These are phyloP conservation scores for Engraulis encrasicolus DNA, from an alignment of 2,113 vertebrate genomes.

Conservation along the genomic window DNA sequence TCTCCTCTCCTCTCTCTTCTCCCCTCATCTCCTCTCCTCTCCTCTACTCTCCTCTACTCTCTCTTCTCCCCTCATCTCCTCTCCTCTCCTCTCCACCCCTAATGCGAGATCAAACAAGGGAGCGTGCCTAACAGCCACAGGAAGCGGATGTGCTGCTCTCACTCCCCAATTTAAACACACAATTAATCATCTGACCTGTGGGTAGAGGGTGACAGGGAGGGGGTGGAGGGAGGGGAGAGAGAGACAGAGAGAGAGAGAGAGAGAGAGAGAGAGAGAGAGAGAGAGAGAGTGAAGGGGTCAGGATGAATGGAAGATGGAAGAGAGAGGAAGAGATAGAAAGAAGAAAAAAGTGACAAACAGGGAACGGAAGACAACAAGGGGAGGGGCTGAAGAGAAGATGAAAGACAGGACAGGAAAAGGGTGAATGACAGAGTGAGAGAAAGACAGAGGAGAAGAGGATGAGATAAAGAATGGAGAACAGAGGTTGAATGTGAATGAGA, in stretches of 20 bases:
- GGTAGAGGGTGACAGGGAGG: not conserved
- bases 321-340: not conserved
- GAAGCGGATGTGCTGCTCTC: not conserved
- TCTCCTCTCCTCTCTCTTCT: too few species aligned
- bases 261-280: not conserved
- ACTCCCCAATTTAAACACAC: constrained; percentile 20
- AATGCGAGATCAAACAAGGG: not conserved
- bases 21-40: too few species aligned
- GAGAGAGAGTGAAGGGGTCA: not conserved
- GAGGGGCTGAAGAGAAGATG: too few species aligned
- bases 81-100: too few species aligned
- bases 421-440: not conserved
- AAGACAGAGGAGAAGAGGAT: not conserved
- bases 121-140: not conserved
- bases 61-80: too few species aligned
- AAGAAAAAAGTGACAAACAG: too few species aligned
- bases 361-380: too few species aligned
- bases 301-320: too few species aligned
- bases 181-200: constrained; percentile 16
- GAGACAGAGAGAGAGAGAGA: not conserved
- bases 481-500: too few species aligned
- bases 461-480: too few species aligned
- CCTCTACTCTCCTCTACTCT: too few species aligned
- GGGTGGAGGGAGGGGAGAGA: not conserved
- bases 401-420: too few species aligned